phyloP scores from a whole-genome alignment of 2,797 vertebrate species.

The Acipenser oxyrinchus region DNA sequence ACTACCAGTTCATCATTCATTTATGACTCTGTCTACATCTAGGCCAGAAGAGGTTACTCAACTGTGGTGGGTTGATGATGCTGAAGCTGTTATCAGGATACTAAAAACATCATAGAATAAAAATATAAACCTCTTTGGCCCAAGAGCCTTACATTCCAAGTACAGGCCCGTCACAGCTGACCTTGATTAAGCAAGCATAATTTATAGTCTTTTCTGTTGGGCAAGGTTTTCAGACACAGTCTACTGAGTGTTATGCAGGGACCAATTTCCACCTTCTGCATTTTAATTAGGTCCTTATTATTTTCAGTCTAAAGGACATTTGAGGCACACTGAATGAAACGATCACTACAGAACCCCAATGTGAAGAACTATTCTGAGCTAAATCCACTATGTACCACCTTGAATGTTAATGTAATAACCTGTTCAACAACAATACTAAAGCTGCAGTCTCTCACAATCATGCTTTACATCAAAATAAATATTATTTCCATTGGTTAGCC shows the following conservation, averaged over 20 bases:
- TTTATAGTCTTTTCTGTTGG: background rate
- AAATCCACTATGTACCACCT: too few species aligned
- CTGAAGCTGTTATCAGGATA: background rate
- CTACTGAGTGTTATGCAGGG: background rate
- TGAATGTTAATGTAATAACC: too few species aligned
- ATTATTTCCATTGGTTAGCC: too few species aligned
- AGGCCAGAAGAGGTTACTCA: background rate
- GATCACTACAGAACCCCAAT: too few species aligned
- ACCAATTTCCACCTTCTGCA: background rate
- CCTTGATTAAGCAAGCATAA: slow-evolving; percentile 6
- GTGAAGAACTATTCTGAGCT: too few species aligned
- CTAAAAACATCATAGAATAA: background rate
- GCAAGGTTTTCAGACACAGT: slow-evolving; percentile 5
- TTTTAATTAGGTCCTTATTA: too few species aligned
- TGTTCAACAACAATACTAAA: too few species aligned
- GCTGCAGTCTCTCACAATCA: too few species aligned
- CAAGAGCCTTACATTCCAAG: background rate
- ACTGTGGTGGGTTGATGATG: background rate
- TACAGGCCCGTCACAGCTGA: too few species aligned
- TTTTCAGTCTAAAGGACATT: too few species aligned
- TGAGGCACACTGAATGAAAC: too few species aligned
- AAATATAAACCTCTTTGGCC: background rate
- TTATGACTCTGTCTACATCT: background rate
- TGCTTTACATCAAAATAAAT: too few species aligned
- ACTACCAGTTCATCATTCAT: background rate